phyloP scores from a whole-genome alignment of 2,113 vertebrate species.

The Pomatorhinus ruficollis region DNA sequence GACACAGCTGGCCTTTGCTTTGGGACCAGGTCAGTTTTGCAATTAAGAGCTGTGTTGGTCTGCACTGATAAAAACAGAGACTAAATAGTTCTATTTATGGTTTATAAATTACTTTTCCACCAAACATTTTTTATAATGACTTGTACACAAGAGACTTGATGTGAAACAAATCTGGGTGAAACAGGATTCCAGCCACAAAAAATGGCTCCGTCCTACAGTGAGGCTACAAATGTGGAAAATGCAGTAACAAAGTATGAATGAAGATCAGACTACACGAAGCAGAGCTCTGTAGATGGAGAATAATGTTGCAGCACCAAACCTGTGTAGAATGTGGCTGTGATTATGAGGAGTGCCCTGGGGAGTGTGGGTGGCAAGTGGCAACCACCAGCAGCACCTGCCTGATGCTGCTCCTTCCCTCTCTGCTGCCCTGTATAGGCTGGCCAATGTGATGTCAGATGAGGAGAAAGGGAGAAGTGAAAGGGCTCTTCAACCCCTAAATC shows the following conservation, averaged over 20 bases:
- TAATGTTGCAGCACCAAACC: background rate
- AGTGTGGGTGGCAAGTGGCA: fast-evolving
- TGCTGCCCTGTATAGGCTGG: background rate
- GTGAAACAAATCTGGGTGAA: background rate
- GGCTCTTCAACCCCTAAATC: background rate
- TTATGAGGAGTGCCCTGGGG: background rate
- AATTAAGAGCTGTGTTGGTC: constrained; percentile 40
- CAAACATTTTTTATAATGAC: background rate
- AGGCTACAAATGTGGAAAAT: background rate
- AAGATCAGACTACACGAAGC: background rate
- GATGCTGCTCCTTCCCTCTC: background rate
- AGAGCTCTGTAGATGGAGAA: background rate
- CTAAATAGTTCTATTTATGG: background rate
- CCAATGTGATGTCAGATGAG: background rate
- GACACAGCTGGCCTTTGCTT: constrained; percentile 42
- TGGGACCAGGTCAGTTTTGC: constrained; percentile 20
- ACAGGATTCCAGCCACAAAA: background rate
- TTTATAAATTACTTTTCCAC: constrained; percentile 9
- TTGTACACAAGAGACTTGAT: background rate
- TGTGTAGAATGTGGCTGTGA: background rate
- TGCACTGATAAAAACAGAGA: background rate
- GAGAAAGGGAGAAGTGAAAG: background rate
- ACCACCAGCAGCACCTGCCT: background rate
- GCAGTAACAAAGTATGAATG: background rate
- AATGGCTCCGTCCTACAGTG: background rate